Base-by-base conservation (phyloP, 2,888 invertebrate species). In the Phalangium opilio region DNA sequence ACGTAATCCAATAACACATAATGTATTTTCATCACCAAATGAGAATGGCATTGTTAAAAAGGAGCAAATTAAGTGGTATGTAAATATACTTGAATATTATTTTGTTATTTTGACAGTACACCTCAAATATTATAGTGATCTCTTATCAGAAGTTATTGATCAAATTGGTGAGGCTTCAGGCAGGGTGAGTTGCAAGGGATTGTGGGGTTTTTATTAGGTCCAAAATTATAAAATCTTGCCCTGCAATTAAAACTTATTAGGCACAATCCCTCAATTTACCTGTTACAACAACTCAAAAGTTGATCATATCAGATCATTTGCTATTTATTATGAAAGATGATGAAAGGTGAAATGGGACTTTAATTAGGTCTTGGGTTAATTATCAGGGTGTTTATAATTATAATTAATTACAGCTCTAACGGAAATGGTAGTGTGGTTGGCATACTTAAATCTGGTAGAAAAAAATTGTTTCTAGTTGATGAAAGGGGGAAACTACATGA, bases 391-490 rank as follows among this genome's bases (percentile, higher is more conserved):
- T 27, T 27, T 27, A 7, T 27, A 27, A 4, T 27, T 27, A 27
- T 27, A 27, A 4, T 7, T 27, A 7, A 7, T 27, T 27, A 8
- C 8, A 27, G 27, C 27, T 27, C 27, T 27, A 27, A 27, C 27
- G 27, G 27, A 27, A 27, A 54, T 15, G 64, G 64, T 32, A 55
- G 57, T 14, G 60, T 62, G 7, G 75, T 87, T 41, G 95, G 91
- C 0, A 71, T 91, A 59, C 70, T 95, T 54, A 95, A 93, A 70
- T 78, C 89, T 42, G 93, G 95, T 27, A 73, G 73, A 52, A 95
- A 95, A 70, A 81, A 83, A 61, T 71, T 96, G 45, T 96, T 84
- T 70, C 74, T 95, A 10, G 65, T 65, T 50, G 65, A 66, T 54
- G 45, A 55, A 32, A 50, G 58, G 10, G 27, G 64, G 65, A 50